These are phyloP conservation scores for Leucozona laternaria DNA, from an alignment of 2,888 invertebrate species.

Conservation along the genomic window DNA sequence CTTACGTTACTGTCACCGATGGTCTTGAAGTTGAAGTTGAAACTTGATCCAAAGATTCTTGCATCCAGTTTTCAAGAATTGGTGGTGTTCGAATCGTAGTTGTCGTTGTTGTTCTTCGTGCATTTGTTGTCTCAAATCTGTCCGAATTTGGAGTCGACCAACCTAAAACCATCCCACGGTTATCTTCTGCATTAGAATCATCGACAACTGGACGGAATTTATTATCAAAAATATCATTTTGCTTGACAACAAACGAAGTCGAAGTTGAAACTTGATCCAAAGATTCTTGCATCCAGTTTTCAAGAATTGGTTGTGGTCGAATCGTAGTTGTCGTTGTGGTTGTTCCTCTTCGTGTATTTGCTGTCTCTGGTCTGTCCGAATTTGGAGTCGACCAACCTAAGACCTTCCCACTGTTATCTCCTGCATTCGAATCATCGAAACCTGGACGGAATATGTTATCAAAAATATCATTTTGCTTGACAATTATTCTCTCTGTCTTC, in stretches of 20 bases:
- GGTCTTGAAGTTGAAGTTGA: not conserved
- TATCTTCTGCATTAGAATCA: too few relatives aligned
- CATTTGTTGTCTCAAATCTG: not conserved
- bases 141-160: slow-evolving; percentile 7
- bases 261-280: not conserved
- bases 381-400: slow-evolving; percentile 8
- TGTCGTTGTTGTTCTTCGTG: slow-evolving; percentile 1
- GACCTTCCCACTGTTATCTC: not conserved
- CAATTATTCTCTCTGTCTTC: slow-evolving; percentile 49
- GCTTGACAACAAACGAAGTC: too few relatives aligned
- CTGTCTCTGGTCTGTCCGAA: not conserved
- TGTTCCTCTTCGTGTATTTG: slow-evolving; percentile 19
- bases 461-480: slow-evolving; percentile 77
- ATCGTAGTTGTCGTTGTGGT: not conserved
- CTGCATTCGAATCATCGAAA: slow-evolving; percentile 10
- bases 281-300: slow-evolving; percentile 12
- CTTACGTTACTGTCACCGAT: slow-evolving; percentile 25
- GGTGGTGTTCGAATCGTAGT: not conserved
- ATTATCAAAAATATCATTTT: too few relatives aligned
- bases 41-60: not conserved
- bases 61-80: not conserved
- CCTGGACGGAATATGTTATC: slow-evolving; percentile 72
- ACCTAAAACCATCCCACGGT: too few relatives aligned
- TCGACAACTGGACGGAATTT: too few relatives aligned
- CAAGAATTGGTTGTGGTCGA: not conserved